These are phyloP conservation scores for Mormyrus iriodes DNA, from an alignment of 2,113 vertebrate species.

Conservation along the genomic window DNA sequence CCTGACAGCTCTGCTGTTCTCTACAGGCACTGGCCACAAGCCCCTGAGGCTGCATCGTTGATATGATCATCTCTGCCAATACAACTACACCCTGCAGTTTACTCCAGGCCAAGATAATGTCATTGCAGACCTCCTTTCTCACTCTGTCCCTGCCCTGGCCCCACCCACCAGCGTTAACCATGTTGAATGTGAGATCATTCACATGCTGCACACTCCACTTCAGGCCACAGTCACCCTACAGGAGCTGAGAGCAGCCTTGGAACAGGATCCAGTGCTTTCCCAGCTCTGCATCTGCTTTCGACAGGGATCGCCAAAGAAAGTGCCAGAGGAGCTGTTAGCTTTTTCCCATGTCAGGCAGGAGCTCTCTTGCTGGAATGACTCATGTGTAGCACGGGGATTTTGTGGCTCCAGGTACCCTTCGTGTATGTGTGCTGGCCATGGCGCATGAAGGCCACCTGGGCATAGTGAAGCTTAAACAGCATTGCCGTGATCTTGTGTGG, in stretches of 20 bases:
- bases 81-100: conserved; percentile 6
- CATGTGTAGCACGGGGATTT: conserved; percentile 1
- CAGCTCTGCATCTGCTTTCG: conserved; percentile 7
- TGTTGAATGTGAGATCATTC: conserved; percentile 1
- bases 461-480: conserved; percentile 11
- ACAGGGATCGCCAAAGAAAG: not conserved
- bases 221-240: not conserved
- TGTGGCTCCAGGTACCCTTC: not conserved
- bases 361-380: conserved; percentile 24
- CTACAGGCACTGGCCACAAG: not conserved
- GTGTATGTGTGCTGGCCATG: not conserved
- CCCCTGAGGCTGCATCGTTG: not conserved
- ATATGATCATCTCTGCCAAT: not conserved
- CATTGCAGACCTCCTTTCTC: conserved; percentile 20
- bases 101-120: conserved; percentile 16
- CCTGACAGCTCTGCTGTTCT: not conserved
- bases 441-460: conserved; percentile 22
- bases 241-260: not conserved
- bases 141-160: not conserved
- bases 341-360: conserved; percentile 9
- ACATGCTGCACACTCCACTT: conserved; percentile 9
- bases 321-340: not conserved
- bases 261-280: not conserved
- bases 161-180: not conserved
- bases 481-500: conserved; percentile 14